Evolutionary conservation across 1,140 invertebrate genomes (phyloP).

Genomic region (Drosophila burlai): DNA sequence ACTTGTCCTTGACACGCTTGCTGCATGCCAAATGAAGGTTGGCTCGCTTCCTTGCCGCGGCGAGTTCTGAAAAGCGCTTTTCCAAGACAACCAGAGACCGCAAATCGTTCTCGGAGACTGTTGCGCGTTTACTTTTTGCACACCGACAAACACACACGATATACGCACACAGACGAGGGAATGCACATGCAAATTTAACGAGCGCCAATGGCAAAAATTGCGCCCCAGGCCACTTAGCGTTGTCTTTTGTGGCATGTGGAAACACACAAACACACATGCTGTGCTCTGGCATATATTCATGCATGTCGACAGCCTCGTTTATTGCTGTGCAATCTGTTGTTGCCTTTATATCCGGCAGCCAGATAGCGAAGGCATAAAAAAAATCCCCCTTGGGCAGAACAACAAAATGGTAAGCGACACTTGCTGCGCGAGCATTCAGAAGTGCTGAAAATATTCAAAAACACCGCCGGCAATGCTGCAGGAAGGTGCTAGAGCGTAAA

Average conservation of each 20-base stretch:
- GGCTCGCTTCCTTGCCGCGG: conserved; percentile 35
- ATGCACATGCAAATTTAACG: conserved; percentile 79
- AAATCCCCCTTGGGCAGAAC: conserved; percentile 30
- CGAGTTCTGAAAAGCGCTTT: conserved; percentile 34
- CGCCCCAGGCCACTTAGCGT: conserved; percentile 72
- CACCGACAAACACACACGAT: conserved; percentile 20
- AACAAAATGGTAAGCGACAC: conserved; percentile 52
- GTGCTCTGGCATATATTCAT: conserved; percentile 21
- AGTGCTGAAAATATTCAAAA: conserved; percentile 28
- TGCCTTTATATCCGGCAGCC: conserved; percentile 62
- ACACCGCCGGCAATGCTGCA: conserved; percentile 4
- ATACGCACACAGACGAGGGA: conserved; percentile 4
- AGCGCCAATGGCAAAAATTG: conserved; percentile 75
- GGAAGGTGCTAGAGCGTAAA: conserved; percentile 19
- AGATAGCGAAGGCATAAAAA: conserved; percentile 66
- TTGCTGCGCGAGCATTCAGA: conserved; percentile 29
- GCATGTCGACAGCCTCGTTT: conserved; percentile 46
- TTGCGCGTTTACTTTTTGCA: conserved; percentile 70
- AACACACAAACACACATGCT: conserved; percentile 14
- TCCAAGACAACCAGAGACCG: conserved; percentile 42
- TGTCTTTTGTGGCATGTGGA: conserved; percentile 67
- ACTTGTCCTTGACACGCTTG: conserved; percentile 73
- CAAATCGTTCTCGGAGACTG: conserved; percentile 66
- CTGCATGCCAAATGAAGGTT: conserved; percentile 73
- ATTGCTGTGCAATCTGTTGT: conserved; percentile 60